Conservation (phyloP, 2,888 invertebrate genomes). For the Leptinotarsa juncta region DNA sequence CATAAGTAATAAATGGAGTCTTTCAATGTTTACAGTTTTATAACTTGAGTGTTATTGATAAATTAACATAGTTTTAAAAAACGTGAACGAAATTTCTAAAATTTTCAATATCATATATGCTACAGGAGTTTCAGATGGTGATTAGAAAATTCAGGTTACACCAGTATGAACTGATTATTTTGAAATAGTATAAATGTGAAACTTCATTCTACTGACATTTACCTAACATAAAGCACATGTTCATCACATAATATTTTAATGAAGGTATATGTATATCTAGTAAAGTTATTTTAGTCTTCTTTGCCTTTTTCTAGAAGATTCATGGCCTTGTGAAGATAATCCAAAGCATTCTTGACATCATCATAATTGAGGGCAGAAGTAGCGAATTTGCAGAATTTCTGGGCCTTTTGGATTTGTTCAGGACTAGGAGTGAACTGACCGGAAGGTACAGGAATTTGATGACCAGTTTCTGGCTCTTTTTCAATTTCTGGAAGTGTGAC, state of each 20-base stretch:
- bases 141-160: not conserved
- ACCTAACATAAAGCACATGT: constrained; percentile 29
- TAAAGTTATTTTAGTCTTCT: constrained; percentile 66
- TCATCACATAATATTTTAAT: constrained; percentile 24
- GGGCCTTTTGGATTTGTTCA: constrained; percentile 84
- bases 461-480: constrained; percentile 26
- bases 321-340: constrained; percentile 88
- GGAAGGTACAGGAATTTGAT: constrained; percentile 49
- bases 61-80: too few species aligned
- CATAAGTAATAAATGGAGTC: too few species aligned
- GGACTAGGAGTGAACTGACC: constrained; percentile 64
- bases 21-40: too few species aligned
- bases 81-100: not conserved
- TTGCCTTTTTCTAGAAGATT: constrained; percentile 85
- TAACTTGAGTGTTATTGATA: too few species aligned
- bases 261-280: not conserved
- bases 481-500: constrained; percentile 26
- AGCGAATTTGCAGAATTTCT: constrained; percentile 97
- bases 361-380: constrained; percentile 96
- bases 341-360: constrained; percentile 88
- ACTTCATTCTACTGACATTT: not conserved
- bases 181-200: not conserved
- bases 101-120: too few species aligned
- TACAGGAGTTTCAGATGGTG: too few species aligned
- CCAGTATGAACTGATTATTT: not conserved